These are phyloP conservation scores for Pomatorhinus ruficollis DNA, from an alignment of 2,113 vertebrate species.

Conservation along the genomic window DNA sequence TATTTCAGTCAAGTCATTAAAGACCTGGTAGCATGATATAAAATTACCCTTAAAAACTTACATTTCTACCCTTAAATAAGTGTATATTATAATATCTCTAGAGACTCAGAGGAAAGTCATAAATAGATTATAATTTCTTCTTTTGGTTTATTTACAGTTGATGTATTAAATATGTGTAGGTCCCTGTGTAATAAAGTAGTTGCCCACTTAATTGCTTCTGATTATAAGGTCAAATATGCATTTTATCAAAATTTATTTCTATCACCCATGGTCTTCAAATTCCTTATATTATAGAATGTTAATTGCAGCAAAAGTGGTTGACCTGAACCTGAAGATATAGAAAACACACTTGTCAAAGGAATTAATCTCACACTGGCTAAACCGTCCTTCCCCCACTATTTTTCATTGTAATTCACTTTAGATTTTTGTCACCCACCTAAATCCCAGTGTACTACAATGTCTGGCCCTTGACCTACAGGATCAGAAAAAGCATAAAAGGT, in stretches of 20 bases:
- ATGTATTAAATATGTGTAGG: not conserved
- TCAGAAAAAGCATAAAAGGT: not conserved
- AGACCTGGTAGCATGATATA: not conserved
- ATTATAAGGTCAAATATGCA: not conserved
- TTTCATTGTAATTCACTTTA: not conserved
- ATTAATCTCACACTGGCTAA: not conserved
- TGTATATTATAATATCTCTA: not conserved
- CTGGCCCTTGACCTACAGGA: not conserved
- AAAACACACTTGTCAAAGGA: not conserved
- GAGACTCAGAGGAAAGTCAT: not conserved
- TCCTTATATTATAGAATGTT: not conserved
- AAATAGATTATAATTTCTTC: not conserved
- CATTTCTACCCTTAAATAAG: not conserved
- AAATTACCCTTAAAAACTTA: not conserved
- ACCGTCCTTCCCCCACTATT: not conserved
- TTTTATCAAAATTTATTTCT: constrained; percentile 15
- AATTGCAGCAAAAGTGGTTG: not conserved
- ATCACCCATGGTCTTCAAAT: not conserved
- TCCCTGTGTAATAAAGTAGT: not conserved
- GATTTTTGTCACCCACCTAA: not conserved
- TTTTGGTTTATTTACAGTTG: not conserved
- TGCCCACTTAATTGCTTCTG: not conserved
- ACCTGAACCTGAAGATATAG: not conserved
- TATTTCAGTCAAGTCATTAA: rapidly evolving
- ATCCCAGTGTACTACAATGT: not conserved